These are phyloP conservation scores for Meloidogyne hapla DNA, from an alignment of 1,140 invertebrate genomes.

Conservation along the genomic window DNA sequence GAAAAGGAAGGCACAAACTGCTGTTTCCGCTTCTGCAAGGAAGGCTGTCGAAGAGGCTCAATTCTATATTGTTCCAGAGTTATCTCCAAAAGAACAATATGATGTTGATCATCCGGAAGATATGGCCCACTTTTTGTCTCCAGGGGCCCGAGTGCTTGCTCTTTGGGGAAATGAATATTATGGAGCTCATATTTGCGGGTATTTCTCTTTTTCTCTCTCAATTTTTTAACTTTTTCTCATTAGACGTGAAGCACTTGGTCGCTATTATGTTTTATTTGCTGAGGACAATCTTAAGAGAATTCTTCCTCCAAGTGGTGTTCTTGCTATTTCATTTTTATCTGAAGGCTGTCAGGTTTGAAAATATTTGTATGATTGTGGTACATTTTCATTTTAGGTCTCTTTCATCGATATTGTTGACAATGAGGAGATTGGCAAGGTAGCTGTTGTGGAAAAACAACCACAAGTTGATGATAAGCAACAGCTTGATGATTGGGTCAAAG, in stretches of 20 bases:
- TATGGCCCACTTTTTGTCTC: conserved; percentile 25
- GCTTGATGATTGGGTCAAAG: conserved; percentile 50
- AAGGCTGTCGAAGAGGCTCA: conserved; percentile 17
- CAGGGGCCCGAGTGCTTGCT: conserved; percentile 53
- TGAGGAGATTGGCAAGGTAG: conserved; percentile 27
- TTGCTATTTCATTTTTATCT: conserved; percentile 46
- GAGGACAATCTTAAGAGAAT: conserved; percentile 48
- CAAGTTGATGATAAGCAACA: conserved; percentile 25
- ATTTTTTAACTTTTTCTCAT: not conserved
- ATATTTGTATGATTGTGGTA: not conserved
- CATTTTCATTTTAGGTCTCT: conserved; percentile 13
- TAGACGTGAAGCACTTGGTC: conserved; percentile 56
- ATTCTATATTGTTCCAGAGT: conserved; percentile 27
- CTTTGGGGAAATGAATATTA: conserved; percentile 54
- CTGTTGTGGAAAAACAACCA: conserved; percentile 41
- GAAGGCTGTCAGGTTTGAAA: conserved; percentile 31
- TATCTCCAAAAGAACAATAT: conserved; percentile 43
- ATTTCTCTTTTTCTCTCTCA: conserved; percentile 19
- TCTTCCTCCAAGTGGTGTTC: conserved; percentile 49
- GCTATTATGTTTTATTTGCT: conserved; percentile 56
- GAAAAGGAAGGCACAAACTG: not conserved
- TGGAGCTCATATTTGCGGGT: conserved; percentile 57
- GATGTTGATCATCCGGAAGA: conserved; percentile 34
- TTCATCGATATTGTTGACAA: conserved; percentile 30
- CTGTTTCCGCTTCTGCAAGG: not conserved